Conservation (phyloP, 2,888 invertebrate species). For the Carpatolechia fugitivella region DNA sequence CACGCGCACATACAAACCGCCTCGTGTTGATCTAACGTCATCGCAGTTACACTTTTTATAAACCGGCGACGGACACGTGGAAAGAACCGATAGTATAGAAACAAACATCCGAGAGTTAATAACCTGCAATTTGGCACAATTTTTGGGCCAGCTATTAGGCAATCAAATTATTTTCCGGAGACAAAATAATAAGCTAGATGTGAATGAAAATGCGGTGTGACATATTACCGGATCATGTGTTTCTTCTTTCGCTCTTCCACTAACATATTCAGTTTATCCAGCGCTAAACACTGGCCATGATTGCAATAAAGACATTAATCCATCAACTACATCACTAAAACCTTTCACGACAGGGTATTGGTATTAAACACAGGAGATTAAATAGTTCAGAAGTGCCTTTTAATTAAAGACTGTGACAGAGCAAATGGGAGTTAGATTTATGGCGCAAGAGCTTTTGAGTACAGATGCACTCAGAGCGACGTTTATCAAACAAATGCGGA, state of each 20-base stretch:
- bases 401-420: not conserved
- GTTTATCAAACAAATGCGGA: constrained; percentile 20
- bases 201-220: not conserved
- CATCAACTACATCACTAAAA: no score
- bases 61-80: constrained; percentile 1
- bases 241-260: no score
- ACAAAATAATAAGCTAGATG: no score
- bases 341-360: not conserved
- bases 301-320: no score
- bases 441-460: constrained; percentile 10
- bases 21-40: constrained; percentile 11
- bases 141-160: not conserved
- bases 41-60: constrained; percentile 1
- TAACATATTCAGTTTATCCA: no score
- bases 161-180: not conserved
- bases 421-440: constrained; percentile 8
- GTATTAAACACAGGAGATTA: not conserved
- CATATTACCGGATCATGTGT: no score
- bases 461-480: constrained; percentile 9
- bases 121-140: not conserved
- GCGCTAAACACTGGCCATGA: no score
- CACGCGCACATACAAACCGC: not conserved
- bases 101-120: constrained; percentile 6
- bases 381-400: not conserved
- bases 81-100: constrained; percentile 12